Percentiles rank a stretch among this genome's conserved stretches.
These are phyloP conservation scores for Keiferia lycopersicella DNA, from an alignment of 2,888 invertebrate species.

Conservation along the genomic window DNA sequence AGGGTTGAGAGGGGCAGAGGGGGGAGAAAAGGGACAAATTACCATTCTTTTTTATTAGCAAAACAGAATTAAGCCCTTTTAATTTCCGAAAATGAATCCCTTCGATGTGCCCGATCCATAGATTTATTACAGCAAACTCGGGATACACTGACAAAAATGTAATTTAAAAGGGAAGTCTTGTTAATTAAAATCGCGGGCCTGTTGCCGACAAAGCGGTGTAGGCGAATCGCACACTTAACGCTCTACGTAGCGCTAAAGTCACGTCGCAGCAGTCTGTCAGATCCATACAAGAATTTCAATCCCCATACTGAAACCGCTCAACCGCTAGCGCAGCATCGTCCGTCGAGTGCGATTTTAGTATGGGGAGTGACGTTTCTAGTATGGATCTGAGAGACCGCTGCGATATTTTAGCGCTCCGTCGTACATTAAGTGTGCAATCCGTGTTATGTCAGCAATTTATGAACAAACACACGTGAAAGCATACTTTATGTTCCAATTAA, in stretches of 20 bases:
- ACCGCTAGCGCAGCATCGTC: too few species aligned
- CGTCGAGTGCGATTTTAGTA: too few species aligned
- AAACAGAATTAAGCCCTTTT: slow-evolving; percentile 12
- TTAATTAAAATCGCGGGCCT: neutral
- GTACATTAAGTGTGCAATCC: too few species aligned
- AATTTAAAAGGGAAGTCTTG: neutral
- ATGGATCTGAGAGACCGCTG: too few species aligned
- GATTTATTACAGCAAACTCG: slow-evolving; percentile 5
- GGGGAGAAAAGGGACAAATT: neutral
- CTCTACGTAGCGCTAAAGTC: too few species aligned
- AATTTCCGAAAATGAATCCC: slow-evolving; percentile 13
- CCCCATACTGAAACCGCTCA: too few species aligned
- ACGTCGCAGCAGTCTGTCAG: too few species aligned
- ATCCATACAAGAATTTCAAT: too few species aligned
- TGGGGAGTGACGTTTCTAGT: too few species aligned
- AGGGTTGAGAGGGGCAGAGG: neutral
- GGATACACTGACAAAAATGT: neutral
- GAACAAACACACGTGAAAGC: slow-evolving; percentile 8
- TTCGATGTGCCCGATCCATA: slow-evolving; percentile 8
- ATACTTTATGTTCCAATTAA: neutral
- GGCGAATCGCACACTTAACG: too few species aligned
- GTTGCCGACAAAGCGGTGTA: neutral
- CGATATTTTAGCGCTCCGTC: too few species aligned
- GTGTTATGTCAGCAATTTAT: neutral
- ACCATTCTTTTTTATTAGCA: slow-evolving; percentile 11